Percentiles rank a stretch among this genome's conserved stretches.
phyloP scores from a whole-genome alignment of 1,140 invertebrate species.

The Periplaneta americana region DNA sequence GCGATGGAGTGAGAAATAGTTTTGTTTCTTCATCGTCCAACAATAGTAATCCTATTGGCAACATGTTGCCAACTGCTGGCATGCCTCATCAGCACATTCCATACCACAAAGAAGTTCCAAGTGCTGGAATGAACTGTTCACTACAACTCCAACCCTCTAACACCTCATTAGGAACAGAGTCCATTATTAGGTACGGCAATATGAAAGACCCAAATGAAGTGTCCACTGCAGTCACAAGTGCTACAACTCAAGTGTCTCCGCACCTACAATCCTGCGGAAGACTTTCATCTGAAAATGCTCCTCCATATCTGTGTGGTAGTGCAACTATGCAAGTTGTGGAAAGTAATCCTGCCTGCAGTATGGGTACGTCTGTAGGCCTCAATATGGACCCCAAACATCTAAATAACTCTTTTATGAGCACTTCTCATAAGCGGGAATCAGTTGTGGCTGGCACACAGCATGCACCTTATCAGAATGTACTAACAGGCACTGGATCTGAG shows the following conservation, averaged over 20 bases:
- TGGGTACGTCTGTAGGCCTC: not conserved
- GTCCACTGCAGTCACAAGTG: not conserved
- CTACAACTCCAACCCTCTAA: not conserved
- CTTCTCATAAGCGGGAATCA: not conserved
- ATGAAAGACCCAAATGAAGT: not conserved
- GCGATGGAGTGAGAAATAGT: not conserved
- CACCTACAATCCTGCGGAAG: not conserved
- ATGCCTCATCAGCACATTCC: not conserved
- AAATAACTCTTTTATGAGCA: not conserved
- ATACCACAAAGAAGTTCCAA: not conserved
- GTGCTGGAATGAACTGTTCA: not conserved
- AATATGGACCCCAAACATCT: not conserved
- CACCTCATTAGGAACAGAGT: not conserved
- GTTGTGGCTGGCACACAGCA: not conserved
- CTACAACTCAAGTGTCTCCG: not conserved
- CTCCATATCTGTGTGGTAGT: not conserved
- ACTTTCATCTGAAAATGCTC: not conserved
- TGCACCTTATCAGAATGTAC: not conserved
- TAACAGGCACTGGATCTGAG: not conserved
- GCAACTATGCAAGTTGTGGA: not conserved
- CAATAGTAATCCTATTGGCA: not conserved
- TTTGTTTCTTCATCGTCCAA: not conserved
- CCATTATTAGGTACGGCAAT: not conserved
- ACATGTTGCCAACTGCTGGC: not conserved
- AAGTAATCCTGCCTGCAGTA: not conserved